Evolutionary conservation across 2,888 invertebrate genomes (phyloP).

Genomic region (Cephalotes varians): DNA sequence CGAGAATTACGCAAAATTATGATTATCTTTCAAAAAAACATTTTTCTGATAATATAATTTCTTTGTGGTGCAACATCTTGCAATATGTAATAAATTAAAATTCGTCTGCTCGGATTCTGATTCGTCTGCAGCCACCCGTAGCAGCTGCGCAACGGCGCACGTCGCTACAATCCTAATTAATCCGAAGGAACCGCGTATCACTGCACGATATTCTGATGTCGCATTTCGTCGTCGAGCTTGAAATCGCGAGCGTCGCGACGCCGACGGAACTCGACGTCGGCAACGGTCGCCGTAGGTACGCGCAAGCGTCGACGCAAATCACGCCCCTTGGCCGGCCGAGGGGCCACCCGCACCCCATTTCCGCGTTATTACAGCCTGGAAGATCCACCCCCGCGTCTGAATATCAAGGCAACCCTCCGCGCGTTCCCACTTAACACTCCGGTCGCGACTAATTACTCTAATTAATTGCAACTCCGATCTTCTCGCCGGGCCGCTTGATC

Average conservation of each 20-base stretch:
- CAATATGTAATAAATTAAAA: not conserved
- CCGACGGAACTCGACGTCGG: slow-evolving; percentile 34
- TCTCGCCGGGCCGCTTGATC: slow-evolving; percentile 65
- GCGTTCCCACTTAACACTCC: slow-evolving; percentile 83
- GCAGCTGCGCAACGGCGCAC: not conserved
- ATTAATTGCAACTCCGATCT: slow-evolving; percentile 81
- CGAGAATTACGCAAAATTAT: not conserved
- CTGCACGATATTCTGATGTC: not conserved
- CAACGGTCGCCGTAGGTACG: slow-evolving; percentile 57
- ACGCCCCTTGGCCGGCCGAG: slow-evolving; percentile 76
- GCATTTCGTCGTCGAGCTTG: slow-evolving; percentile 11
- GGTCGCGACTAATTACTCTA: slow-evolving; percentile 83
- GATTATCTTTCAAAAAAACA: not conserved
- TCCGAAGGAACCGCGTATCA: slow-evolving; percentile 13
- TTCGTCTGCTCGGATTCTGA: not conserved
- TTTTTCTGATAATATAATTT: not conserved
- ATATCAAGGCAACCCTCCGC: slow-evolving; percentile 77
- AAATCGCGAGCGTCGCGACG: slow-evolving; percentile 44
- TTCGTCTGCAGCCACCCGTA: not conserved
- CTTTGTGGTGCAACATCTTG: not conserved
- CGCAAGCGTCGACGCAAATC: slow-evolving; percentile 81
- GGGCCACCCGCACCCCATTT: slow-evolving; percentile 72
- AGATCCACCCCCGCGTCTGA: slow-evolving; percentile 72
- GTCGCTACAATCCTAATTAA: not conserved
- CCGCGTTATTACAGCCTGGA: slow-evolving; percentile 72